Percentiles rank a stretch among this genome's conserved stretches.
Conservation (phyloP, 1,140 invertebrate genomes). For the Halictus rubicundus region DNA sequence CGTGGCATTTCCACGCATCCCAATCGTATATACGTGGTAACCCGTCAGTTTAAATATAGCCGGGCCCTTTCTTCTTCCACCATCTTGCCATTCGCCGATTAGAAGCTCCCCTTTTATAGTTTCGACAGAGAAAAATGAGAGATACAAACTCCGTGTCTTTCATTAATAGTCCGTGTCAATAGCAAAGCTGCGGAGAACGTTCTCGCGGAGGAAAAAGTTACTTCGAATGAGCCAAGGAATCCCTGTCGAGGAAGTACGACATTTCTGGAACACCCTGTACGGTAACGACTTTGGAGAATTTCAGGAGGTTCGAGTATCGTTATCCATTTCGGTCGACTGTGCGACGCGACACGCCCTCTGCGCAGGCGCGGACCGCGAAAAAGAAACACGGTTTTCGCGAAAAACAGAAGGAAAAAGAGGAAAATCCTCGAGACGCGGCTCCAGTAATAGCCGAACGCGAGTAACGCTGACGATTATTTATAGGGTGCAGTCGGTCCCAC, state of each 20-base stretch:
- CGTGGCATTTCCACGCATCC: slow-evolving; percentile 62
- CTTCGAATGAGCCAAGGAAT: too few species aligned
- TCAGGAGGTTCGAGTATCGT: slow-evolving; percentile 47
- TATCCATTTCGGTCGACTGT: slow-evolving; percentile 50
- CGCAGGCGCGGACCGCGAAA: slow-evolving; percentile 57
- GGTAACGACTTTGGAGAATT: slow-evolving; percentile 47
- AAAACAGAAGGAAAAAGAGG: slow-evolving; percentile 22
- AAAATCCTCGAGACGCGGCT: slow-evolving; percentile 40
- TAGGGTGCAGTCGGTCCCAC: slow-evolving; percentile 53
- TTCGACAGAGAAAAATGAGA: slow-evolving; percentile 24
- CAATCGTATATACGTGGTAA: slow-evolving; percentile 49
- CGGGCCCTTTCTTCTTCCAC: slow-evolving; percentile 32
- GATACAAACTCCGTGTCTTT: too few species aligned
- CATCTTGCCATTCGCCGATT: slow-evolving; percentile 30
- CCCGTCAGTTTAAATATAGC: slow-evolving; percentile 63
- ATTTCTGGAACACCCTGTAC: too few species aligned
- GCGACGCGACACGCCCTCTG: slow-evolving; percentile 45
- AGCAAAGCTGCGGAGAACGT: too few species aligned
- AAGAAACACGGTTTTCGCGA: slow-evolving; percentile 44
- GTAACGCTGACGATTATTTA: slow-evolving; percentile 62
- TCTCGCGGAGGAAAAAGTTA: too few species aligned
- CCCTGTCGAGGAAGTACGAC: too few species aligned
- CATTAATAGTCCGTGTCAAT: too few species aligned
- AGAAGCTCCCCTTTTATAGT: slow-evolving; percentile 23
- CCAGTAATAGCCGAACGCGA: slow-evolving; percentile 63